A percentile compares a stretch with the other conserved stretches of the same genome.
These are phyloP conservation scores for Creontiades dilutus DNA, from an alignment of 2,888 invertebrate genomes.

Conservation along the genomic window DNA sequence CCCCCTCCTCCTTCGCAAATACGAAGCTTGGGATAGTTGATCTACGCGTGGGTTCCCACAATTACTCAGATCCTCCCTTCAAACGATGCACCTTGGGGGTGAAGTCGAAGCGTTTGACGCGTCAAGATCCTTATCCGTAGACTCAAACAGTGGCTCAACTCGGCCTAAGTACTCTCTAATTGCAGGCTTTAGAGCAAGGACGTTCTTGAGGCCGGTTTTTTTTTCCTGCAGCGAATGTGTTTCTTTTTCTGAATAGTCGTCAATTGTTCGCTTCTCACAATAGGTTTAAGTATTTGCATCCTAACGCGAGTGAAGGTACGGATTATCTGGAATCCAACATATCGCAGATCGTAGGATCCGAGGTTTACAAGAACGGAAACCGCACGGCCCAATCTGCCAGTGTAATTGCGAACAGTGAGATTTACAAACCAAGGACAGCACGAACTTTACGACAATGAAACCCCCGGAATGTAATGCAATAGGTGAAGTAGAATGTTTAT, in stretches of 20 bases:
- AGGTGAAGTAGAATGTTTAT: no score
- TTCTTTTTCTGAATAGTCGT: not conserved
- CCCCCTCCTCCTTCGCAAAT: not conserved
- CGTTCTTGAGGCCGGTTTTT: not conserved
- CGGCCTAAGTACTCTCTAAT: not conserved
- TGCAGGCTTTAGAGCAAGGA: not conserved
- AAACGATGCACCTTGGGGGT: not conserved
- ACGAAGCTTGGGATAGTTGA: not conserved
- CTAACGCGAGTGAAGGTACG: not conserved
- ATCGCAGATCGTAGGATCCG: not conserved
- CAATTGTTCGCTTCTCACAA: slow-evolving; percentile 20
- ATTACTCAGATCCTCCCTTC: slow-evolving; percentile 5
- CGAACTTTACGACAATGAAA: no score
- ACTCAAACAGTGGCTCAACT: slow-evolving; percentile 12
- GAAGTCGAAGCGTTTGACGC: not conserved
- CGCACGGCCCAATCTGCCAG: no score
- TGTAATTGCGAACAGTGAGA: no score
- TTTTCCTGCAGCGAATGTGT: not conserved
- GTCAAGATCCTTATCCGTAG: not conserved
- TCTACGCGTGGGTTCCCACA: not conserved
- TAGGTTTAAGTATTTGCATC: not conserved
- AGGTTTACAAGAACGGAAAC: not conserved
- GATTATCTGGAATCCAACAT: not conserved
- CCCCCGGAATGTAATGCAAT: no score
- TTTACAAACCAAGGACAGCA: no score